Evolutionary conservation across 2,113 vertebrate species (phyloP), one percentile per base, ranked within the genome.

Genomic region (Phyllostomus hastatus): DNA sequence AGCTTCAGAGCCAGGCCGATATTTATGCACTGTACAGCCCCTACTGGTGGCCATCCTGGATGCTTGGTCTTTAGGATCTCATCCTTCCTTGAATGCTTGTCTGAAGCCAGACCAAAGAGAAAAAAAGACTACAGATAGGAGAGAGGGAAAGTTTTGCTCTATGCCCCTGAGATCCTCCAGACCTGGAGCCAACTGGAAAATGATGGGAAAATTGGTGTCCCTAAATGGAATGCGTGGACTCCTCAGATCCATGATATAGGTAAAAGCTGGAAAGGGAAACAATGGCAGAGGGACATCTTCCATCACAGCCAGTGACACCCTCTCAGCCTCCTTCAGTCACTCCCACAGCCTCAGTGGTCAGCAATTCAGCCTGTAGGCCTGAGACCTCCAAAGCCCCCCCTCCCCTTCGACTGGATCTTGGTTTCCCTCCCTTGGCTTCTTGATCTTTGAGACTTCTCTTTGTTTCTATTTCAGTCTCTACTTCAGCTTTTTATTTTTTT

Each of bases 401-500:
- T 48, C 50, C 24, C 59, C 59, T 28, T 24, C 7, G 5, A 19
- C 59, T 72, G 46, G 33, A 38, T n/a, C 64, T 67, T 48, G 8
- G 3, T 52, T 28, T 72, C 50, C 41, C 35, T 66, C 59, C 78
- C 16, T 38, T 41, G 90, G 33, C 19, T 22, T 48, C 52, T 81
- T 61, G 57, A 31, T 69, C 61, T 95, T 52, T 84, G 61, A 88
- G 38, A 75, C 31, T 76, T 88, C 52, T 41, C 69, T 84, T 93
- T 82, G 73, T 93, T 95, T 96, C 90, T 91, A 7, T 88, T 97
- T 96, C 72, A 73, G 46, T 93, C 78, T 85, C 57, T 95, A 16
- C 72, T 90, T 95, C 86, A 76, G 24, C 59, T 84, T 87, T 79
- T 85, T 72, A 78, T 35, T 79, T 61, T 61, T 85, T 66, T 82